Evolutionary conservation across 2,888 invertebrate genomes (phyloP), one percentile per base, ranked within the genome.

Genomic region (Megamerina dolium): DNA sequence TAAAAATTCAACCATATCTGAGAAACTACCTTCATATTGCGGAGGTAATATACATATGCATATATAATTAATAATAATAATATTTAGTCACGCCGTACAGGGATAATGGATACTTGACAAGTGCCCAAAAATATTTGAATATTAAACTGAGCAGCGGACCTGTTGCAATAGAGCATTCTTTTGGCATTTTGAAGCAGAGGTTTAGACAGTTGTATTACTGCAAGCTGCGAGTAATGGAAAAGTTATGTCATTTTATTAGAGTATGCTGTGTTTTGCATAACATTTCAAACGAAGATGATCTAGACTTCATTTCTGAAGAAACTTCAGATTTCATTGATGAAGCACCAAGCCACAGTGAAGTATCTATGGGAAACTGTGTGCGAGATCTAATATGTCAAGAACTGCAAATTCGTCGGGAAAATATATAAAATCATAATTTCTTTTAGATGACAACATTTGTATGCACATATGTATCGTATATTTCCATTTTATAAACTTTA

Each of bases 111-210:
- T 37, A 37, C n/a, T 13, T 42, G 16, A 39, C 30, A 8, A 27
- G 35, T 1, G 17, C 21, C 8, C 39, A 49, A 29, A 47, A 44
- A 35, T 12, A 21, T 16, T 51, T 43, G 16, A 49, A 49, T 30
- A 42, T 37, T 3, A 48, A 44, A 29, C 14, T 49, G 12, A 44
- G 45, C 17, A 42, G 39, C 6, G 43, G 43, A 16, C 43, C 44
- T 4, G 44, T 41, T 13, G 13, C 13, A 2, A 48, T 48, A 17
- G 41, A 41, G 17, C 42, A 48, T 8, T 4, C 18, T 19, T 34
- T 34, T 17, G 34, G 19, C 9, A 34, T 34, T n/a, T 18, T 18
- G 19, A 34, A 34, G 18, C 34, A 34, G 34, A 14, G 33, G 12
- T 38, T 30, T 19, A 29, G 30, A 13, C 38, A 38, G 16, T 30